Conservation (phyloP, 2,888 invertebrate species). For the Tenthredo distinguenda region DNA sequence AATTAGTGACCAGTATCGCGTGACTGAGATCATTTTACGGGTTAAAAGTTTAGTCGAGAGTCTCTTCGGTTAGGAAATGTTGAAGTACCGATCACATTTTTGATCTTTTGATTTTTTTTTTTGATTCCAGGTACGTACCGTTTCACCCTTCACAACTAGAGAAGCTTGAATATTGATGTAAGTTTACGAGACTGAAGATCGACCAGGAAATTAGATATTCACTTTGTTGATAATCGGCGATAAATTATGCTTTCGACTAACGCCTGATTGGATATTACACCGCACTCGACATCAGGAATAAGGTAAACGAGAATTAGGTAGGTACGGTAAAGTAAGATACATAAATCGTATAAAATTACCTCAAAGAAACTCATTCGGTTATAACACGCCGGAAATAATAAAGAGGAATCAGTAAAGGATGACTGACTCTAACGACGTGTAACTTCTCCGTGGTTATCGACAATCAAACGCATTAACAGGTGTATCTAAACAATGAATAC, state of each 20-base stretch:
- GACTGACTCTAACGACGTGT: neutral
- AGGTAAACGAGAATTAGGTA: neutral
- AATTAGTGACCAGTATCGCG: neutral
- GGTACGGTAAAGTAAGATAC: neutral
- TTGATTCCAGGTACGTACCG: constrained; percentile 38
- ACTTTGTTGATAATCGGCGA: neutral
- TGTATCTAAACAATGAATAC: neutral
- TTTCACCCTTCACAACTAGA: neutral
- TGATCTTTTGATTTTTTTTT: neutral
- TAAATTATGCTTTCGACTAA: neutral
- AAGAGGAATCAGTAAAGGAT: neutral
- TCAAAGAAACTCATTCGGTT: neutral
- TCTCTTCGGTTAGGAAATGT: neutral
- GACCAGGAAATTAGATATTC: neutral
- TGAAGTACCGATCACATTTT: neutral
- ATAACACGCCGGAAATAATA: neutral
- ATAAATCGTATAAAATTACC: neutral
- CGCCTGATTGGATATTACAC: neutral
- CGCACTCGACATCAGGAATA: neutral
- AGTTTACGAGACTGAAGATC: neutral
- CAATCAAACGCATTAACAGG: neutral
- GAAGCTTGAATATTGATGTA: neutral
- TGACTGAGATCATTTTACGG: neutral
- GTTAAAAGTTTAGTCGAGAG: neutral
- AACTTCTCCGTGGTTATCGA: neutral